Evolutionary conservation across 92 coral and sea anemone genomes (phyloP).

Genomic region (Isaurus tuberculatus): DNA sequence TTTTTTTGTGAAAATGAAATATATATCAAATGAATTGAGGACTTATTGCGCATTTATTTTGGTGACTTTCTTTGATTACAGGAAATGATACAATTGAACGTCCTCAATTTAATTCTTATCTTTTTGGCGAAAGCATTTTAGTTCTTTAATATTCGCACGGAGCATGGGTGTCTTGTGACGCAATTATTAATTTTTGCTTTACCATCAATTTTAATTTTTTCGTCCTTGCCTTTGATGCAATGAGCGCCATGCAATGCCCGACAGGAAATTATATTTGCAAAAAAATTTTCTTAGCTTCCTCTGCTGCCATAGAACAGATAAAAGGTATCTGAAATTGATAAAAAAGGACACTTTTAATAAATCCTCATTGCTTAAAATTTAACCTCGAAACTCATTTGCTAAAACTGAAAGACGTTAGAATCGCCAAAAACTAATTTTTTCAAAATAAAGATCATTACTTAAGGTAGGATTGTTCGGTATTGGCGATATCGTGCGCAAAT

Average conservation of each 20-base stretch:
- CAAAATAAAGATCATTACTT: background rate
- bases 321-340: background rate
- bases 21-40: constrained; percentile 21
- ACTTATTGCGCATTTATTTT: constrained; percentile 36
- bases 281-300: constrained; percentile 6
- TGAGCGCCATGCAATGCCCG: background rate
- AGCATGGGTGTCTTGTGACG: constrained; percentile 14
- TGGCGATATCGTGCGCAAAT: background rate
- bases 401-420: background rate
- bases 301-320: background rate
- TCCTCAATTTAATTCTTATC: constrained; percentile 4
- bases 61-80: constrained; percentile 37
- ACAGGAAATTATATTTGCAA: background rate
- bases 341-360: background rate
- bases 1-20: background rate
- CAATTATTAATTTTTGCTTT: constrained; percentile 15
- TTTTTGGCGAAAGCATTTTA: constrained; percentile 22
- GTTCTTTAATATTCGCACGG: constrained; percentile 19
- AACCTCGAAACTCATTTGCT: background rate
- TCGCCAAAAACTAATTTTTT: background rate
- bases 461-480: background rate
- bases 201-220: constrained; percentile 4
- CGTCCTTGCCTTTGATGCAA: background rate
- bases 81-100: constrained; percentile 50
- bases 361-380: background rate